Percentiles rank a stretch among this genome's conserved stretches.
phyloP scores from a whole-genome alignment of 1,140 invertebrate genomes.

The Orchesella cincta region DNA sequence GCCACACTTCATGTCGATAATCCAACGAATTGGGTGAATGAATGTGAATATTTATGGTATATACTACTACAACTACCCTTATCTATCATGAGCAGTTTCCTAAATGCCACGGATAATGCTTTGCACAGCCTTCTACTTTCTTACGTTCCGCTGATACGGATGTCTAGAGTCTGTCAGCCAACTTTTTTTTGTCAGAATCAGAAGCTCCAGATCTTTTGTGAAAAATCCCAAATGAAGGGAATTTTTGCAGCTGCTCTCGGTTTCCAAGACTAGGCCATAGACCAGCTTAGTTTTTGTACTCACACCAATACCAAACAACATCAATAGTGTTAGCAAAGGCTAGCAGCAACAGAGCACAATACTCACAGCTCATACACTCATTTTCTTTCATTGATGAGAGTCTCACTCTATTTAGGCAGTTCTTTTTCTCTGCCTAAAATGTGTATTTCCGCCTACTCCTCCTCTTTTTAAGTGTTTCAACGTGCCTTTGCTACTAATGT shows the following conservation, averaged over 20 bases:
- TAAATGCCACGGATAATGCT: too few relatives aligned
- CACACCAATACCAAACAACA: not conserved
- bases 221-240: not conserved
- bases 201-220: not conserved
- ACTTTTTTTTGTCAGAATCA: not conserved
- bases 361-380: not conserved
- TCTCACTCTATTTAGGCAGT: too few relatives aligned
- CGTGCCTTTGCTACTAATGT: not conserved
- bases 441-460: not conserved
- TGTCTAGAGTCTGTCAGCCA: not conserved
- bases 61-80: too few relatives aligned
- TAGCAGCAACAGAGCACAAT: not conserved
- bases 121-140: too few relatives aligned
- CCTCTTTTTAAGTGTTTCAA: not conserved
- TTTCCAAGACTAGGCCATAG: not conserved
- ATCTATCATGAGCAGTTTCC: too few relatives aligned
- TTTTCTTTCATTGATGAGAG: not conserved
- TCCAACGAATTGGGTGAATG: too few relatives aligned
- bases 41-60: too few relatives aligned
- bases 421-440: not conserved
- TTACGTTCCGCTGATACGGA: too few relatives aligned
- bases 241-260: conserved; percentile 9
- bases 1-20: too few relatives aligned
- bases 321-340: not conserved
- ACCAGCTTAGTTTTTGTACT: not conserved